A percentile compares a stretch with the other conserved stretches of the same genome.
phyloP scores from a whole-genome alignment of 2,888 invertebrate species.

The Alviniconcha strummeri region DNA sequence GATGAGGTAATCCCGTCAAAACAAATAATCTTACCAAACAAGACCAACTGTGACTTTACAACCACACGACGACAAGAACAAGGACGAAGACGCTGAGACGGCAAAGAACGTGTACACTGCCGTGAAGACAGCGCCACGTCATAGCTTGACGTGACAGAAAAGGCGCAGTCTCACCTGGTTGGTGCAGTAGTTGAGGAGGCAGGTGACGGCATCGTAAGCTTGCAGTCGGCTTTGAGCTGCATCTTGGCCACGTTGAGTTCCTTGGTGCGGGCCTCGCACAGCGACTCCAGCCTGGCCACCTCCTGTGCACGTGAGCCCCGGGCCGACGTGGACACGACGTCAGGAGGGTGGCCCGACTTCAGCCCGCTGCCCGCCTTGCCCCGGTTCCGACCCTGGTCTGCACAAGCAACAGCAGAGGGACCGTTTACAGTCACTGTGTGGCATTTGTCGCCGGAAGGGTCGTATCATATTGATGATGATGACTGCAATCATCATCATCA shows the following conservation, averaged over 20 bases:
- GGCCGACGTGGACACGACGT: conserved; percentile 44
- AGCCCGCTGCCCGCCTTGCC: conserved; percentile 48
- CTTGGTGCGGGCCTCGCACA: conserved; percentile 73
- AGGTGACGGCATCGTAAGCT: conserved; percentile 88
- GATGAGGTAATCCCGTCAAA: no score
- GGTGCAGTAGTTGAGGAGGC: conserved; percentile 89
- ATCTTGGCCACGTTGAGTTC: conserved; percentile 70
- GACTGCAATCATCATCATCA: no score
- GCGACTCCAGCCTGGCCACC: conserved; percentile 70
- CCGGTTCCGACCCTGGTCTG: conserved; percentile 60
- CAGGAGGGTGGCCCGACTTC: conserved; percentile 40
- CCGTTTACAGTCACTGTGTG: neutral
- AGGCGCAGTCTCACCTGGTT: conserved; percentile 74
- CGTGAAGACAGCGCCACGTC: no score
- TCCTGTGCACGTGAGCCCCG: conserved; percentile 41
- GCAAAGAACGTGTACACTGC: no score
- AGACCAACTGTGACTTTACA: no score
- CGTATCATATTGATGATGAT: no score
- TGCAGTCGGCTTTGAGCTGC: conserved; percentile 76
- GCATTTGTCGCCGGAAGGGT: no score
- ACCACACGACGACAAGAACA: no score
- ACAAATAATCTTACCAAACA: no score
- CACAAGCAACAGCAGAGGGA: conserved; percentile 30
- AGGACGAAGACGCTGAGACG: no score
- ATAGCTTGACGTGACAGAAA: no score